Evolutionary conservation across 2,888 invertebrate species (phyloP), one percentile per base, ranked within the genome.

Genomic region (Andricus quercusramuli): DNA sequence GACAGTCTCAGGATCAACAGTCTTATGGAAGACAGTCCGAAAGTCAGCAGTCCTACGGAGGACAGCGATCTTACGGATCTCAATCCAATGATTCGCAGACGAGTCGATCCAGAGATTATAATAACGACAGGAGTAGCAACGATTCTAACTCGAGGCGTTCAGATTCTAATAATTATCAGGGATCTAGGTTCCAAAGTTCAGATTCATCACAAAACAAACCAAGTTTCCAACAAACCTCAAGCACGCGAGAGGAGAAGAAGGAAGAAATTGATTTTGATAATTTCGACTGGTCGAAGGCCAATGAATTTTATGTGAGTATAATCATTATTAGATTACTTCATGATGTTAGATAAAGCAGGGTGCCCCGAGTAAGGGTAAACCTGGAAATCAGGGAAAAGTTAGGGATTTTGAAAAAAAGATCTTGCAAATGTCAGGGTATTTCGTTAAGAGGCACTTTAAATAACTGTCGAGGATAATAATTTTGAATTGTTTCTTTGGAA

Each of bases 281-380:
- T 29, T 86, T 95, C 86, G 95, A 96, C 88, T 96, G 96, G 96
- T 91, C 93, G 9, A 93, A 94, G 86, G 93, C 95, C 0, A 94
- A 94, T 85, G 92, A 93, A 76, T 93, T 92, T 80, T 93, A 93
- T 85, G 94, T 93, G 92, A 91, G 93, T 90, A 76, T 17, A 2
- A 41, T 3, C 5, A 67, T 32, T 37, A 66, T 41, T n/a, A 67
- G 2, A 9, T 8, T n/a, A 65, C 77, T 68, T n/a, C 47, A 22
- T 66, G 37, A 76, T 51, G 32, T 29, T 44, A 68, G 25, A 62
- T 47, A 4, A 47, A 47, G 37, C 37, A 37, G 9, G 8, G 1
- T 29, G 3, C 2, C 29, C 29, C 2, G 29, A 29, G 29, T 25
- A 25, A 25, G 25, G 25, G 25, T 25, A 25, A 25, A 25, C 25